Evolutionary conservation across 2,888 invertebrate species (phyloP).

Genomic region (Apotomis turbidana): DNA sequence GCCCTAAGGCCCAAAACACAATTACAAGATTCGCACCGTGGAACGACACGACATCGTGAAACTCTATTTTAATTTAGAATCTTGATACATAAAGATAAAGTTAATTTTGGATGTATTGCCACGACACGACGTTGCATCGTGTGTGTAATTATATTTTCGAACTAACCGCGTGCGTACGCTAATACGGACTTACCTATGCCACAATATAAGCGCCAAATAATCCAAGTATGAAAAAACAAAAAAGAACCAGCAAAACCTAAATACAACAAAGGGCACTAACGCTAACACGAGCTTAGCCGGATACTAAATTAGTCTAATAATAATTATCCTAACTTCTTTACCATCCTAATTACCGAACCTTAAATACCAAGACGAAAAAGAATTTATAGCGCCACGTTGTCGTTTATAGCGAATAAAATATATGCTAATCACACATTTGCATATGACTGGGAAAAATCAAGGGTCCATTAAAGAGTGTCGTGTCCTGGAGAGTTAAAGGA

Average conservation of each 20-base stretch:
- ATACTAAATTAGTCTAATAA: conserved; percentile 20
- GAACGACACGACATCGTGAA: too few relatives aligned
- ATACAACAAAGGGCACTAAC: not conserved
- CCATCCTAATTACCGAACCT: conserved; percentile 23
- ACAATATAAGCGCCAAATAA: too few relatives aligned
- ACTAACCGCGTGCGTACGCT: too few relatives aligned
- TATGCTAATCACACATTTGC: conserved; percentile 75
- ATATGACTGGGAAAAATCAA: conserved; percentile 77
- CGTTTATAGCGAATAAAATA: conserved; percentile 65
- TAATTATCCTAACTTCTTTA: conserved; percentile 22
- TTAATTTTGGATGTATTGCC: too few relatives aligned
- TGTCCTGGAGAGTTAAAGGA: conserved; percentile 60
- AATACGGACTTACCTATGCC: too few relatives aligned
- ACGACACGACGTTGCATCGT: too few relatives aligned
- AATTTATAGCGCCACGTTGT: conserved; percentile 62
- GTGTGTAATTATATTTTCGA: too few relatives aligned
- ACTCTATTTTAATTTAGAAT: too few relatives aligned
- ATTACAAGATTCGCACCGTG: too few relatives aligned
- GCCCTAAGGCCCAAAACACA: too few relatives aligned
- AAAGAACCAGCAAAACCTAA: not conserved
- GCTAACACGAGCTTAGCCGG: not conserved
- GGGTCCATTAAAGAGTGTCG: conserved; percentile 71
- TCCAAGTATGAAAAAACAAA: not conserved
- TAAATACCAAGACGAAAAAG: conserved; percentile 53
- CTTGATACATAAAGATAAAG: too few relatives aligned